Percentiles rank a stretch among this genome's conserved stretches.
These are phyloP conservation scores for Formica aserva DNA, from an alignment of 2,888 invertebrate genomes.

Conservation along the genomic window DNA sequence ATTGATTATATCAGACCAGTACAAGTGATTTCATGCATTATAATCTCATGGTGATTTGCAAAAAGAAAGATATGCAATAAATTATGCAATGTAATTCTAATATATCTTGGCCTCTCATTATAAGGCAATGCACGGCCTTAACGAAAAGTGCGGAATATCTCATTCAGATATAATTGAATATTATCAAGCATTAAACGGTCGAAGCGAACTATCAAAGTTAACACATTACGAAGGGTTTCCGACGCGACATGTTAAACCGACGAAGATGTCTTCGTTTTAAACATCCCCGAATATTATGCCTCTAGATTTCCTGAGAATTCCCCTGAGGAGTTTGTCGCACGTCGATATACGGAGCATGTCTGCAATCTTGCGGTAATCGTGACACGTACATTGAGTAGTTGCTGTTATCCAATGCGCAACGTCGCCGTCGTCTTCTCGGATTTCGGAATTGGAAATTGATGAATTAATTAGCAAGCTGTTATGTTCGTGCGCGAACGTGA, in stretches of 20 bases:
- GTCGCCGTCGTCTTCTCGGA: conserved; percentile 44
- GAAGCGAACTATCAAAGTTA: not conserved
- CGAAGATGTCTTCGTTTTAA: not conserved
- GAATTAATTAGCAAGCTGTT: conserved; percentile 76
- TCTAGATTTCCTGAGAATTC: not conserved
- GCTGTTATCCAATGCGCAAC: conserved; percentile 43
- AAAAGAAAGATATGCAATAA: not conserved
- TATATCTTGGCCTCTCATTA: not conserved
- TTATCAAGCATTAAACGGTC: not conserved
- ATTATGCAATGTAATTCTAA: conserved; percentile 13
- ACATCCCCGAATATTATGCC: conserved; percentile 16
- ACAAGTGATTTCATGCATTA: conserved; percentile 39
- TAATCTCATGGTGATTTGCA: conserved; percentile 14
- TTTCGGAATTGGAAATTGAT: conserved; percentile 72
- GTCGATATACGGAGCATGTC: conserved; percentile 19
- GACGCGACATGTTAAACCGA: not conserved
- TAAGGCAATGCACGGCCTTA: not conserved
- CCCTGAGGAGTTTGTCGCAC: not conserved
- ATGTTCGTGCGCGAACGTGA: conserved; percentile 59
- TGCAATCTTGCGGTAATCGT: conserved; percentile 36
- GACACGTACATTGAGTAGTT: conserved; percentile 23
- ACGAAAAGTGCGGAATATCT: not conserved
- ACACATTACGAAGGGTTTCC: not conserved
- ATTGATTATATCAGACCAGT: not conserved
- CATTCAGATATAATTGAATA: not conserved